A percentile compares a stretch with the other conserved stretches of the same genome.
Evolutionary conservation across 2,797 vertebrate species (phyloP).

Genomic region (Falco columbarius): DNA sequence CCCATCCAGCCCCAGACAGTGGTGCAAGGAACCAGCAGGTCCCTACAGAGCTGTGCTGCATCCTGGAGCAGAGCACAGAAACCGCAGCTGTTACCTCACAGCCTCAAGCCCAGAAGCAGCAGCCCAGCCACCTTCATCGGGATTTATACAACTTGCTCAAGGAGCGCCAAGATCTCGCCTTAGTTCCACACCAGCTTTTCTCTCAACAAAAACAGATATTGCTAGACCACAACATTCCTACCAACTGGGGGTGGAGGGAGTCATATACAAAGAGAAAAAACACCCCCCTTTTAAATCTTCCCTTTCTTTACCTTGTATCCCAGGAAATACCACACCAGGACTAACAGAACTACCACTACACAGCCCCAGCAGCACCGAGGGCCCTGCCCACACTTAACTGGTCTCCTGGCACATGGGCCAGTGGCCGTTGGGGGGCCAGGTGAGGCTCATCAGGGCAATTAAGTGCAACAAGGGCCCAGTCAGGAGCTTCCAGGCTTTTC

Average conservation of each 20-base stretch:
- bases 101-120: background rate
- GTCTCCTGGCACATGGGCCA: accelerated
- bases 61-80: accelerated
- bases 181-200: background rate
- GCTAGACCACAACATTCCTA: background rate
- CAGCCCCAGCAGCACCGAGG: accelerated
- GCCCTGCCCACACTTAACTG: accelerated
- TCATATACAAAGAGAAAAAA: accelerated
- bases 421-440: no score
- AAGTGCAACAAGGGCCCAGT: accelerated
- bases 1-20: background rate
- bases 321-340: accelerated
- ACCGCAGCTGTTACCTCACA: accelerated
- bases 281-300: background rate
- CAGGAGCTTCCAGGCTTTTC: background rate
- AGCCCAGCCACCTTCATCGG: accelerated
- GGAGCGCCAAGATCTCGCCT: background rate
- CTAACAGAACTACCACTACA: accelerated
- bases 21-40: background rate
- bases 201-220: background rate
- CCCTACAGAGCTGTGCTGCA: background rate
- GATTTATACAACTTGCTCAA: accelerated
- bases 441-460: background rate
- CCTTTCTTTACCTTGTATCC: background rate
- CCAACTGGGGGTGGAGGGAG: background rate